Evolutionary conservation across 2,113 vertebrate species (phyloP).

Genomic region (Gymnobelideus leadbeateri): DNA sequence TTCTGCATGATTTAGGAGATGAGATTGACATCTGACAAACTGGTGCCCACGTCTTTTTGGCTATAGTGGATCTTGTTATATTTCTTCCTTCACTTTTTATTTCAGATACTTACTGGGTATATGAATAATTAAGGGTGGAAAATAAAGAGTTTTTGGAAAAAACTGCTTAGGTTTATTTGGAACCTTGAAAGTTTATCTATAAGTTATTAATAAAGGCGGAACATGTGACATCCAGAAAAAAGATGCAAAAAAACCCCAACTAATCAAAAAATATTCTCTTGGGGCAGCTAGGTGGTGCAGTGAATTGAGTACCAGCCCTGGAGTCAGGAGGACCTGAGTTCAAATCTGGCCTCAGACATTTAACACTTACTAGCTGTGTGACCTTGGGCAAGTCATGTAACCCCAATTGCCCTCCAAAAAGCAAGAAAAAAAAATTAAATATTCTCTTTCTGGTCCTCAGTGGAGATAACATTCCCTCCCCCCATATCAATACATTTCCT

Average conservation of each 20-base stretch:
- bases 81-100: conserved; percentile 46
- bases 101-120: conserved; percentile 15
- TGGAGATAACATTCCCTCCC: not conserved
- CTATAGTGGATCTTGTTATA: not conserved
- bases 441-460: conserved; percentile 7
- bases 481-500: not conserved
- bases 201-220: not conserved
- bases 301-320: too few species aligned
- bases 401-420: too few species aligned
- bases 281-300: too few species aligned
- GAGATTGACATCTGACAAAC: not conserved
- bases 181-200: not conserved
- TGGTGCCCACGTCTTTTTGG: not conserved
- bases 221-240: not conserved
- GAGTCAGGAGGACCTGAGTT: too few species aligned
- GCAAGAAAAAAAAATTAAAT: not conserved
- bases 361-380: too few species aligned
- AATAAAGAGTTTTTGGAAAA: not conserved
- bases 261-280: not conserved
- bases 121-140: conserved; percentile 11
- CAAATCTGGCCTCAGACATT: too few species aligned
- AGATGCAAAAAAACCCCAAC: not conserved
- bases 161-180: not conserved
- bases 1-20: conserved; percentile 34
- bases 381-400: too few species aligned